Evolutionary conservation across 1,140 invertebrate genomes (phyloP).

Genomic region (Drosophila kurseongensis): DNA sequence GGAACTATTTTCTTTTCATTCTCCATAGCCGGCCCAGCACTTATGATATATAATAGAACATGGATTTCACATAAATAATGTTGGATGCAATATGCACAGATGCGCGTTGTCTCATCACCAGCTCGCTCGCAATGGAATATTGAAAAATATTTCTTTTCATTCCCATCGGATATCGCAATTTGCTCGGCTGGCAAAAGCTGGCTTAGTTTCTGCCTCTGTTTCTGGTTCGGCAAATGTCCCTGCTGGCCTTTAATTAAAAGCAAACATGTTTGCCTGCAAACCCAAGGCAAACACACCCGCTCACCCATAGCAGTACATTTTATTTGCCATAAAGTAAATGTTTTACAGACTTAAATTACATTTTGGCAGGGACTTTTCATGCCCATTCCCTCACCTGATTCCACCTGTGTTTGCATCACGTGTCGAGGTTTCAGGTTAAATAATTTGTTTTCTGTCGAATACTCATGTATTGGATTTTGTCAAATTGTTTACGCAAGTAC

Average conservation of each 20-base stretch:
- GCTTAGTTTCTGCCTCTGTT: constrained; percentile 16
- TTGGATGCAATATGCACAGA: constrained; percentile 23
- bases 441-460: constrained; percentile 40
- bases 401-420: constrained; percentile 41
- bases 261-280: constrained; percentile 72
- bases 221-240: constrained; percentile 5
- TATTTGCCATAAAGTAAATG: constrained; percentile 56
- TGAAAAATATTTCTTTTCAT: constrained; percentile 44
- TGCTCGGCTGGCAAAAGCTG: constrained; percentile 22
- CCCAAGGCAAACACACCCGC: constrained; percentile 43
- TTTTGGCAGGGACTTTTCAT: constrained; percentile 19
- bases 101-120: neutral
- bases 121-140: constrained; percentile 3
- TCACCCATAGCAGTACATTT: constrained; percentile 28
- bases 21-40: constrained; percentile 36
- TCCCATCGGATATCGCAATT: constrained; percentile 27
- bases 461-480: constrained; percentile 33
- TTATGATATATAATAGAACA: constrained; percentile 59
- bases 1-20: constrained; percentile 78
- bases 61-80: constrained; percentile 45
- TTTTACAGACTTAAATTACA: constrained; percentile 50
- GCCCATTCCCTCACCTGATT: neutral
- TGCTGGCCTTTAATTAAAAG: constrained; percentile 71
- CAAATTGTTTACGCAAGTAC: constrained; percentile 38
- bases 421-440: constrained; percentile 23